Percentiles rank a stretch among this genome's conserved stretches.
Conservation (phyloP, 2,113 vertebrate species). For the Noctilio leporinus region DNA sequence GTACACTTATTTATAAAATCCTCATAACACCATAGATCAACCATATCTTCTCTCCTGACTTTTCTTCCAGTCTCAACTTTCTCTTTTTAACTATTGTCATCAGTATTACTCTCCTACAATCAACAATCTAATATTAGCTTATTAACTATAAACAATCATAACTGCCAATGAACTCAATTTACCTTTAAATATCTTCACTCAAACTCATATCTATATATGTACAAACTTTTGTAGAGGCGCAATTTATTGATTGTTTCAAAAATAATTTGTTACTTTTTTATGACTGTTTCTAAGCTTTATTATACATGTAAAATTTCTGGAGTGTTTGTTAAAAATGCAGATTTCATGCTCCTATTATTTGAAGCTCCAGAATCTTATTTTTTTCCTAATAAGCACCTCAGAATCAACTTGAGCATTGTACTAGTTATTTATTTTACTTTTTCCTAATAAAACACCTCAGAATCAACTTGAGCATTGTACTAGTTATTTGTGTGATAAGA, state of each 20-base stretch:
- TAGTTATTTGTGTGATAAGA: neutral
- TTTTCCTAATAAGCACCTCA: neutral
- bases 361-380: neutral
- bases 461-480: too few relatives aligned
- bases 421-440: too few relatives aligned
- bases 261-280: neutral
- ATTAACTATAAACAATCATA: neutral
- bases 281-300: neutral
- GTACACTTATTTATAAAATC: neutral
- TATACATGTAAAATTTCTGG: neutral
- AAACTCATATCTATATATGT: neutral
- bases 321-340: neutral
- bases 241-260: neutral
- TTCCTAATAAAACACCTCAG: neutral
- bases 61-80: neutral
- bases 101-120: neutral
- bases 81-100: neutral
- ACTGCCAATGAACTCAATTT: neutral
- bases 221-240: neutral
- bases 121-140: neutral
- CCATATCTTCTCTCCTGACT: fast-evolving
- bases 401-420: neutral
- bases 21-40: neutral
- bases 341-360: neutral
- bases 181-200: neutral